Evolutionary conservation across 1,140 invertebrate species (phyloP).

Genomic region (Drosophila nannoptera): DNA sequence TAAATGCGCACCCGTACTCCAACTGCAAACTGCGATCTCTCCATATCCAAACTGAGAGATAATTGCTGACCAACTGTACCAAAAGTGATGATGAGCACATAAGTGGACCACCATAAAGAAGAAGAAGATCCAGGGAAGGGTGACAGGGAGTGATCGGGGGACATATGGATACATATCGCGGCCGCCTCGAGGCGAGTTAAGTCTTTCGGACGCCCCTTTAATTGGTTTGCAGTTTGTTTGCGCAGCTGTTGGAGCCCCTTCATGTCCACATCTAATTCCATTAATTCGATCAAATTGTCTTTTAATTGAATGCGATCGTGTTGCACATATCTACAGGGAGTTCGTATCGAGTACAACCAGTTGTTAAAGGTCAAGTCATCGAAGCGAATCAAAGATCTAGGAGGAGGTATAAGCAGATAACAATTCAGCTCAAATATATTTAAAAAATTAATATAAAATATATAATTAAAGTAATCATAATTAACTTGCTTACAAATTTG

Average conservation of each 20-base stretch:
- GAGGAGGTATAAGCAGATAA: too few species aligned
- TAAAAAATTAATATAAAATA: too few species aligned
- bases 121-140: too few species aligned
- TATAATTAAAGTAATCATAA: too few species aligned
- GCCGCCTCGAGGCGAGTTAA: conserved; percentile 13
- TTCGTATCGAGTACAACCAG: conserved; percentile 13
- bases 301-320: conserved; percentile 70
- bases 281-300: conserved; percentile 77
- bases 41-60: not conserved
- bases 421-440: too few species aligned
- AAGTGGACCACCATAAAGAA: conserved; percentile 6
- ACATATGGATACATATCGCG: not conserved
- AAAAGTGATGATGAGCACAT: not conserved
- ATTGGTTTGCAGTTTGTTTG: conserved; percentile 74
- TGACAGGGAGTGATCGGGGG: too few species aligned
- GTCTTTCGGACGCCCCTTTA: conserved; percentile 42
- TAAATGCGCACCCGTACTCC: conserved; percentile 26
- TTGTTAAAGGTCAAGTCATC: conserved; percentile 25
- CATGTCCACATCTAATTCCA: conserved; percentile 62
- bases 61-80: conserved; percentile 28
- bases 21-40: not conserved
- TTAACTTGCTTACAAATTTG: too few species aligned
- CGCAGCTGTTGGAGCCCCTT: conserved; percentile 56
- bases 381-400: not conserved
- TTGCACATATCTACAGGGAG: conserved; percentile 43